phyloP scores from a whole-genome alignment of 2,888 invertebrate genomes.

The Lamproptera curius region DNA sequence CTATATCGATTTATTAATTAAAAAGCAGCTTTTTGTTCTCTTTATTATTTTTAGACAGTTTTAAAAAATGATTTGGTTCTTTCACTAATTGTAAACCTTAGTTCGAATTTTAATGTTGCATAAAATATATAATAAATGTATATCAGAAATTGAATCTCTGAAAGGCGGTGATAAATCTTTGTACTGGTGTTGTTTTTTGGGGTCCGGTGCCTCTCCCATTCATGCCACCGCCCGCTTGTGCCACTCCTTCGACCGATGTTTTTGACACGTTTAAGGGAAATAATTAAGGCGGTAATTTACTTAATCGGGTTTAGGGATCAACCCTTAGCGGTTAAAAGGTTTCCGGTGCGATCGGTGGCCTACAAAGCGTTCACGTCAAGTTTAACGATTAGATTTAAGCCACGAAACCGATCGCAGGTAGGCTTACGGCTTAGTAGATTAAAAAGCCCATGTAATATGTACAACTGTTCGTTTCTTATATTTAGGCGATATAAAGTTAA shows the following conservation, averaged over 20 bases:
- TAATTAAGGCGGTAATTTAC: not conserved
- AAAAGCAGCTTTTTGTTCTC: not conserved
- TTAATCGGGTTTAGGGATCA: not conserved
- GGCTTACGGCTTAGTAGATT: no score
- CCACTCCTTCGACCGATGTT: not conserved
- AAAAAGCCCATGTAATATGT: no score
- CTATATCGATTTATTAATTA: not conserved
- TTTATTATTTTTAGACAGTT: not conserved
- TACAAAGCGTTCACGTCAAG: no score
- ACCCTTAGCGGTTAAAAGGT: not conserved
- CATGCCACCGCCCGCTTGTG: not conserved
- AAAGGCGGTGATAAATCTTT: not conserved
- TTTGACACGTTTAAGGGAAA: constrained; percentile 4
- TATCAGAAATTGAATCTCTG: no score
- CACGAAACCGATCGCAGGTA: no score
- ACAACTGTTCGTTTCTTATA: no score
- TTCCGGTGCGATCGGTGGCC: no score
- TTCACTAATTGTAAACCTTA: not conserved
- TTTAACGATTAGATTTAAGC: no score
- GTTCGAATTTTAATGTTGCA: no score
- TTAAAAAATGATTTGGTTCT: not conserved
- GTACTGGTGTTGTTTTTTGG: no score
- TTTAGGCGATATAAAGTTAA: no score
- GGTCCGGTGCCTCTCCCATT: not conserved
- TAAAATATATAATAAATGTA: no score